Conservation (phyloP, 2,888 invertebrate species). For the Spisula solida region DNA sequence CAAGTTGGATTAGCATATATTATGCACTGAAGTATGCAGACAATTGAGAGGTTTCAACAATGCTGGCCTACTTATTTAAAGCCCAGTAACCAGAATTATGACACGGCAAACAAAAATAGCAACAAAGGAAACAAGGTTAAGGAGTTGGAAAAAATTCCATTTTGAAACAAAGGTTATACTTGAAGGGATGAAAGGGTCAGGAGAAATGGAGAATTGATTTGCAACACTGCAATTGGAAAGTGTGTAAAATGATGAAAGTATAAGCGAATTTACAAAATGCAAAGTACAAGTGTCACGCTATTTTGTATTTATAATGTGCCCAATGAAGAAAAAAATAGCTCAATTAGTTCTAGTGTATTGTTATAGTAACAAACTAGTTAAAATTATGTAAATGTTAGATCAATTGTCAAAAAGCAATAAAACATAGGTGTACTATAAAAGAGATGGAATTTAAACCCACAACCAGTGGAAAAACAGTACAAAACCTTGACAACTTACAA, state of each 20-base stretch:
- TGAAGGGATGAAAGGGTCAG: background rate
- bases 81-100: background rate
- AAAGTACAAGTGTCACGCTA: no score
- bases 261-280: background rate
- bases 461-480: background rate
- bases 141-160: no score
- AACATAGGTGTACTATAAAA: background rate
- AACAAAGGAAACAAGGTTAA: background rate
- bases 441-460: background rate
- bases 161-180: background rate
- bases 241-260: background rate
- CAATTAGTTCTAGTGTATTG: no score
- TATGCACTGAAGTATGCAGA: no score
- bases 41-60: no score
- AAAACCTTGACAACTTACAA: background rate
- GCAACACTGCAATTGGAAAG: background rate
- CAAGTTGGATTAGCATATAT: no score
- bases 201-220: background rate
- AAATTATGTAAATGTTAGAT: background rate
- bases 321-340: no score
- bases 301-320: no score
- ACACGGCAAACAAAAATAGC: constrained; percentile 3
- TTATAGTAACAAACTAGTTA: no score
- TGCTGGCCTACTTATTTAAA: no score
- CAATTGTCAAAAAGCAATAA: background rate